Evolutionary conservation across 2,888 invertebrate species (phyloP).

Genomic region (Rhagonycha fulva): DNA sequence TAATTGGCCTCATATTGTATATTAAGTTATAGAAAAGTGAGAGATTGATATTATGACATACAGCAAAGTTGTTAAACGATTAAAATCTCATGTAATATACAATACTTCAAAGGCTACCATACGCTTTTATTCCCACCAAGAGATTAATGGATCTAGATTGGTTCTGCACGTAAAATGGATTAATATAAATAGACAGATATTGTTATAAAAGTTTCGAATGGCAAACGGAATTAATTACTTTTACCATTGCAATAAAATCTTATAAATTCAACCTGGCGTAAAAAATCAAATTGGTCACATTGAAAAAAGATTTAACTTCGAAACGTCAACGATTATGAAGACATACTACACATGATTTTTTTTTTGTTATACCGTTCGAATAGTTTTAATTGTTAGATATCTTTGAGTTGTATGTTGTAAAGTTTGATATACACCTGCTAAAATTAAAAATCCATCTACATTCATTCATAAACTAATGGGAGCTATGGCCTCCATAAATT

Average conservation of each 20-base stretch:
- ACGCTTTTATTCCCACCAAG: background rate
- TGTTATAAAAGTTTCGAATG: background rate
- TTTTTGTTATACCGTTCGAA: background rate
- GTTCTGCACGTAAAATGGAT: background rate
- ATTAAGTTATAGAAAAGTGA: background rate
- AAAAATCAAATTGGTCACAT: background rate
- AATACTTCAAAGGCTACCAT: conserved; percentile 4
- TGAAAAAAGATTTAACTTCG: background rate
- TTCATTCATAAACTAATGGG: background rate
- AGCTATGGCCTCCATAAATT: background rate
- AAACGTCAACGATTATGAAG: background rate
- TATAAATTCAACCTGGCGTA: background rate
- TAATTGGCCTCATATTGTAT: background rate
- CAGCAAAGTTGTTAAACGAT: conserved; percentile 11
- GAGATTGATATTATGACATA: conserved; percentile 9
- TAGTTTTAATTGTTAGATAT: background rate
- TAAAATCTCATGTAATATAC: conserved; percentile 13
- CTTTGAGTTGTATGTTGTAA: background rate
- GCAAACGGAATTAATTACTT: background rate
- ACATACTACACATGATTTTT: background rate
- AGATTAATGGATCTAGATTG: background rate
- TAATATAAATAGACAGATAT: background rate
- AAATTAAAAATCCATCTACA: background rate
- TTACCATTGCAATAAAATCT: background rate
- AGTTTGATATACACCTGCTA: background rate